These are phyloP conservation scores for Pituophis catenifer DNA, from an alignment of 2,113 vertebrate species.

Conservation along the genomic window DNA sequence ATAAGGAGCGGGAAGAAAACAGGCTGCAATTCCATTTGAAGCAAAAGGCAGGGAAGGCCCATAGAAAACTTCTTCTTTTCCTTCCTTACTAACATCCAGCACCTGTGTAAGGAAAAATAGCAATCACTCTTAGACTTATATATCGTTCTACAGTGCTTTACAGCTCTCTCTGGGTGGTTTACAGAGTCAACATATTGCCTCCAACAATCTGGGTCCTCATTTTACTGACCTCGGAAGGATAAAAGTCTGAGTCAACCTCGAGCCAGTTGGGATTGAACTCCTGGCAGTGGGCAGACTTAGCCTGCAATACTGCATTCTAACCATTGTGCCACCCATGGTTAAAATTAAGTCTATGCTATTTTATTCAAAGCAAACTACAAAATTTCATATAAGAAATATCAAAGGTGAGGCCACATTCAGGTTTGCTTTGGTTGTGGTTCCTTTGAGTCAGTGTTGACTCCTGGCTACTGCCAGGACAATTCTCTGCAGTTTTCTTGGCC, in stretches of 20 bases:
- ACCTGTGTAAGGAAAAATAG: constrained; percentile 71
- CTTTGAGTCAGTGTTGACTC: background rate
- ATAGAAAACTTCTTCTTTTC: constrained; percentile 95
- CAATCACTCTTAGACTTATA: background rate
- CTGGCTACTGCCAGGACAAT: background rate
- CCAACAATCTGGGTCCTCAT: background rate
- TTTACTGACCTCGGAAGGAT: background rate
- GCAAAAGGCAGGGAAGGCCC: constrained; percentile 93
- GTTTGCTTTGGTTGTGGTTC: background rate
- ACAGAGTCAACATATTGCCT: background rate
- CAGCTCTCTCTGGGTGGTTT: background rate
- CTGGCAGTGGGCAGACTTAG: background rate
- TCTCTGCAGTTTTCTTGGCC: background rate
- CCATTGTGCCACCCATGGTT: background rate
- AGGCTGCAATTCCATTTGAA: constrained; percentile 92
- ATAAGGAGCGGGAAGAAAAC: constrained; percentile 92
- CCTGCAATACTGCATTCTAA: background rate
- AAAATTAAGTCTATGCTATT: background rate
- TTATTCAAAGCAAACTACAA: background rate
- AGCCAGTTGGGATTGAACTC: background rate
- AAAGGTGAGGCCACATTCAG: background rate
- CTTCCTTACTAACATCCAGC: constrained; percentile 89
- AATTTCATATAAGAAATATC: background rate
- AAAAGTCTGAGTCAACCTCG: background rate
- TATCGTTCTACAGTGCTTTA: background rate